Evolutionary conservation across 2,888 invertebrate genomes (phyloP).

Genomic region (Ophioninae sp.): DNA sequence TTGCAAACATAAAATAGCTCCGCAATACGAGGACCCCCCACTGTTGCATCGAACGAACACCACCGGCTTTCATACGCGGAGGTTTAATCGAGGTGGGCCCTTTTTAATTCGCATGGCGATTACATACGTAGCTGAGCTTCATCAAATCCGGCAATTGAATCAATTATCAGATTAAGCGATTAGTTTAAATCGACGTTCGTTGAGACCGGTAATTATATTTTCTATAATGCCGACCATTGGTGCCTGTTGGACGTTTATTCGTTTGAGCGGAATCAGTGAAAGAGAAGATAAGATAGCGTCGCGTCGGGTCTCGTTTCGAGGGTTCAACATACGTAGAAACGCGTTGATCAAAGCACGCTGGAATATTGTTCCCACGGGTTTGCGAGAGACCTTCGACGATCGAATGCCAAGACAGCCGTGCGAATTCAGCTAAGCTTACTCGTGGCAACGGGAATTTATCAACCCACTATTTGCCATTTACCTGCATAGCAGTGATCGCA

Average conservation of each 20-base stretch:
- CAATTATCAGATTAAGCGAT: slow-evolving; percentile 46
- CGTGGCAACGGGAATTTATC: slow-evolving; percentile 71
- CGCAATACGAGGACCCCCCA: slow-evolving; percentile 35
- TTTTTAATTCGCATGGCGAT: slow-evolving; percentile 7
- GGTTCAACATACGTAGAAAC: not conserved
- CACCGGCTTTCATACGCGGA: slow-evolving; percentile 1
- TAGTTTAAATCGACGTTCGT: slow-evolving; percentile 18
- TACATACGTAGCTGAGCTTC: slow-evolving; percentile 31
- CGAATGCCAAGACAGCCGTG: slow-evolving; percentile 4
- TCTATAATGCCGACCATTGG: slow-evolving; percentile 10
- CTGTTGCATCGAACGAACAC: slow-evolving; percentile 2
- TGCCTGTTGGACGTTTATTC: slow-evolving; percentile 21
- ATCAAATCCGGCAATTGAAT: slow-evolving; percentile 47
- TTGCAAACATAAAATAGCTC: slow-evolving; percentile 57
- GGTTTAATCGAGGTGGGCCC: slow-evolving; percentile 46
- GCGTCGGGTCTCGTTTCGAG: not conserved
- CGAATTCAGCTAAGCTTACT: slow-evolving; percentile 24
- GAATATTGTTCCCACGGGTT: slow-evolving; percentile 59
- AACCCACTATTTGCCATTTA: slow-evolving; percentile 74
- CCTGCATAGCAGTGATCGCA: slow-evolving; percentile 65
- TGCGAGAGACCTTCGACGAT: slow-evolving; percentile 32
- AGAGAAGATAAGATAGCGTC: slow-evolving; percentile 8
- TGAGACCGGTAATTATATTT: not conserved
- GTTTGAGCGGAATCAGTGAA: slow-evolving; percentile 16
- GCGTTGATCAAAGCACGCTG: slow-evolving; percentile 9